Evolutionary conservation across 2,113 vertebrate species (phyloP).

Genomic region (Willisornis vidua): DNA sequence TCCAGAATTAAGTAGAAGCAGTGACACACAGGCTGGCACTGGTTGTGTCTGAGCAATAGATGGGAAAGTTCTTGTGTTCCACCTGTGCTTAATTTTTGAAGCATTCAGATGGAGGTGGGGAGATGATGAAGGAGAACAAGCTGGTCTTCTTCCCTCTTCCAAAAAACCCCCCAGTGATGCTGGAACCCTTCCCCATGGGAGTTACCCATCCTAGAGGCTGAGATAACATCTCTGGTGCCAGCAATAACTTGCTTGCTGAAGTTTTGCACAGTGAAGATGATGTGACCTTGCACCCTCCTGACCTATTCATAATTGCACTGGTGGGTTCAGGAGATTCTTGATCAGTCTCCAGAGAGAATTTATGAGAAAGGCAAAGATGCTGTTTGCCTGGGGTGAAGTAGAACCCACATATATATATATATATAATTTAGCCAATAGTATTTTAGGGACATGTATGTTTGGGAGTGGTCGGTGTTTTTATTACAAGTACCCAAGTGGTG

Average conservation of each 20-base stretch:
- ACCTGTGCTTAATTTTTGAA: conserved; percentile 1
- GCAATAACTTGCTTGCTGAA: background rate
- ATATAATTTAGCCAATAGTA: background rate
- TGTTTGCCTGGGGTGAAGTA: background rate
- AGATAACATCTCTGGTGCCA: background rate
- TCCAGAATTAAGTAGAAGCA: background rate
- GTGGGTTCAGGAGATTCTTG: background rate
- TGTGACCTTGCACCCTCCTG: background rate
- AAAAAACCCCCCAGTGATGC: background rate
- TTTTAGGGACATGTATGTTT: background rate
- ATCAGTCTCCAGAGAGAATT: background rate
- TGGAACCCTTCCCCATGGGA: background rate
- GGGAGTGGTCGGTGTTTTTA: background rate
- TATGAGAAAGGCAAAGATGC: background rate
- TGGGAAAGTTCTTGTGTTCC: background rate
- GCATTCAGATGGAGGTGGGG: background rate
- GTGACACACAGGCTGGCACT: background rate
- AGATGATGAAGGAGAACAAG: background rate
- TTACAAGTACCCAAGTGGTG: background rate
- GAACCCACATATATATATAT: background rate
- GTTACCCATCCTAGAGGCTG: background rate
- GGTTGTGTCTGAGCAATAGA: background rate
- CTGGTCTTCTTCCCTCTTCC: background rate
- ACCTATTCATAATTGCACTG: background rate
- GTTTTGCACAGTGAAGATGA: background rate